A percentile compares a stretch with the other conserved stretches of the same genome.
Conservation (phyloP, 2,797 vertebrate genomes). For the Diglossa cyanea region DNA sequence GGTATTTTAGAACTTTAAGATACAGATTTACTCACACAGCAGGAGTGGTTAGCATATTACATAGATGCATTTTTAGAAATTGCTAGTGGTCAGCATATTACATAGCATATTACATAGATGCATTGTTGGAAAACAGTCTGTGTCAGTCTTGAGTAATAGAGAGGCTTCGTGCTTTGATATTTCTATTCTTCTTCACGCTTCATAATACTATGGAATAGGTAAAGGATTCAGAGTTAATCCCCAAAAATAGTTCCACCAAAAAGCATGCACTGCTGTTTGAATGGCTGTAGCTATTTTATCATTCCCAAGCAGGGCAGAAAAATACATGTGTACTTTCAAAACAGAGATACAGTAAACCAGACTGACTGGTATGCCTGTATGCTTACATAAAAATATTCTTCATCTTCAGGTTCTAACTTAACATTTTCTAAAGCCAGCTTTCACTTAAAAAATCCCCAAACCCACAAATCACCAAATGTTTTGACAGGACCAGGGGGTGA, state of each 20-base stretch:
- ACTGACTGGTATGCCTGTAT: background rate
- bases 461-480: background rate
- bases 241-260: background rate
- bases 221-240: background rate
- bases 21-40: background rate
- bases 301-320: background rate
- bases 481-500: background rate
- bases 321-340: background rate
- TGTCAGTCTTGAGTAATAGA: background rate
- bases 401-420: background rate
- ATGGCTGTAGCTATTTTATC: background rate
- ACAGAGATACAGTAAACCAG: background rate
- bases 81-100: background rate
- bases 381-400: background rate
- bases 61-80: background rate
- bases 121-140: background rate
- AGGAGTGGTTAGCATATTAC: background rate
- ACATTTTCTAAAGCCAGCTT: background rate
- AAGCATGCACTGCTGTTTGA: background rate
- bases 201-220: background rate
- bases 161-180: background rate
- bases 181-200: background rate
- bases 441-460: background rate
- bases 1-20: background rate
- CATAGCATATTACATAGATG: background rate